A percentile compares a stretch with the other conserved stretches of the same genome.
These are phyloP conservation scores for Brachionus koreanus DNA, from an alignment of 1,140 invertebrate genomes.

Conservation along the genomic window DNA sequence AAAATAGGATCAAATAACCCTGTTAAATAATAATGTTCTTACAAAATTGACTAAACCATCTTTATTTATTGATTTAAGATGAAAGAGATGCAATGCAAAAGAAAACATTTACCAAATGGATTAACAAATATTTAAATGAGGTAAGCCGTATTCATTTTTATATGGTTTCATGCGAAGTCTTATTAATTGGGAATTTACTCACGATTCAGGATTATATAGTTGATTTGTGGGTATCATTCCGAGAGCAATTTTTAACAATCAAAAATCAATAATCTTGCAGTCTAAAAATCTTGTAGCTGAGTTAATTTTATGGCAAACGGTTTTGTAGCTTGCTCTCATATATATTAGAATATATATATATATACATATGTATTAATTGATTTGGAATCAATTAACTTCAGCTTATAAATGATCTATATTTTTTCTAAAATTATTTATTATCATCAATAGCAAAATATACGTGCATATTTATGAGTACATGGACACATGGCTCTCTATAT, in stretches of 20 bases:
- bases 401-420: not conserved
- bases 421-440: not conserved
- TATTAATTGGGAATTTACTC: not conserved
- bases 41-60: not conserved
- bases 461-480: not conserved
- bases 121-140: conserved; percentile 99
- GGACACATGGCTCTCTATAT: not conserved
- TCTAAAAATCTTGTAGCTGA: not conserved
- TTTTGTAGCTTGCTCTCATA: not conserved
- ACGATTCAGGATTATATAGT: not conserved
- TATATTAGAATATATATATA: not conserved
- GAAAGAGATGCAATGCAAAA: conserved; percentile 99
- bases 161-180: not conserved
- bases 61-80: conserved; percentile 65
- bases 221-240: not conserved
- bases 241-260: not conserved
- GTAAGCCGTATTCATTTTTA: conserved; percentile 63
- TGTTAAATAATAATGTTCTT: not conserved
- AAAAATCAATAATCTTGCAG: not conserved
- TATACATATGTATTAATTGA: no score
- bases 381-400: not conserved
- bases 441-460: not conserved
- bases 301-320: not conserved
- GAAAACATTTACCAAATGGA: conserved; percentile 99
- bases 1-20: not conserved